A percentile compares a stretch with the other conserved stretches of the same genome.
Conservation (phyloP, 2,797 vertebrate species). For the Orientallactaga sibirica region DNA sequence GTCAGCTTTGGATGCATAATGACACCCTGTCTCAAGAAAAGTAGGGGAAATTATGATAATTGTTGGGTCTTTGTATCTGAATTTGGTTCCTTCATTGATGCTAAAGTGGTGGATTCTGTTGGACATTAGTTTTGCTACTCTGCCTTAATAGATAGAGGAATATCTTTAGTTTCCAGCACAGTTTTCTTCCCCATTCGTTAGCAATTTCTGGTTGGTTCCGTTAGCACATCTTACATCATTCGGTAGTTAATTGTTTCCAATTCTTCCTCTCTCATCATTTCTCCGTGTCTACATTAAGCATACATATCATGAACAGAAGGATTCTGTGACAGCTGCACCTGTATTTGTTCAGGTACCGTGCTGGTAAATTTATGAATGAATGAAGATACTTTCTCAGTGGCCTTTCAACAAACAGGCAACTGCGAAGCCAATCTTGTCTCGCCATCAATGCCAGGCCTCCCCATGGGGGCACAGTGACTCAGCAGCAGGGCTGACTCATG, state of each 20-base stretch:
- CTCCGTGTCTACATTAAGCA: neutral
- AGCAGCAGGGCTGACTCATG: neutral
- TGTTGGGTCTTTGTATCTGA: neutral
- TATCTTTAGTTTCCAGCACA: neutral
- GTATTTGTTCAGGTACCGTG: neutral
- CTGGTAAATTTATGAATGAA: neutral
- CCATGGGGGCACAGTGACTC: neutral
- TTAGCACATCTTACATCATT: neutral
- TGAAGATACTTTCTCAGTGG: neutral
- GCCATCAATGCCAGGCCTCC: neutral
- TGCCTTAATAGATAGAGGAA: slow-evolving; percentile 2
- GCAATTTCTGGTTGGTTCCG: slow-evolving; percentile 4
- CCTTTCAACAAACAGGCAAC: neutral
- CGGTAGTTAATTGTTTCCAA: neutral
- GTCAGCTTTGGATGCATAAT: neutral
- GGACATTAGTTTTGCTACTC: neutral
- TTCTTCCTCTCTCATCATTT: neutral
- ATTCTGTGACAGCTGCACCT: neutral
- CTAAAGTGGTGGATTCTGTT: neutral
- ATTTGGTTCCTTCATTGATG: neutral
- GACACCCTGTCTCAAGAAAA: neutral
- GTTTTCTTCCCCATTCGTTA: neutral
- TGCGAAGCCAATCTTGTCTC: neutral
- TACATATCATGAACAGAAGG: neutral
- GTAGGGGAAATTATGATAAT: neutral